Percentiles rank a stretch among this genome's conserved stretches.
Conservation (phyloP, 2,797 vertebrate genomes). For the Lagorchestes hirsutus region DNA sequence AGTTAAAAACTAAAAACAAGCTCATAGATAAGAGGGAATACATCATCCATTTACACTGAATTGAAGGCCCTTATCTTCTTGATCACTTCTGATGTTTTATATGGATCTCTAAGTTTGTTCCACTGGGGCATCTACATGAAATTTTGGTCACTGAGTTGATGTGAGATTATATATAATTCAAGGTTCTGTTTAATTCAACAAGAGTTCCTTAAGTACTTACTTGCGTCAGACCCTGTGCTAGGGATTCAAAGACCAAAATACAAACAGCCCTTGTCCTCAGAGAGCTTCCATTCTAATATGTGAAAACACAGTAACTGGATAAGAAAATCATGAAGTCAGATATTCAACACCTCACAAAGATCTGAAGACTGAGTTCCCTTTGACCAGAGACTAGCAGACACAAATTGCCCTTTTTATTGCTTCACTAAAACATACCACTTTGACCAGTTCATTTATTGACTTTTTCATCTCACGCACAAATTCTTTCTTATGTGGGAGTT, state of each 20-base stretch:
- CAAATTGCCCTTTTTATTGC: conserved; percentile 72
- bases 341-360: conserved; percentile 55
- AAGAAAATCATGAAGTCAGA: conserved; percentile 40
- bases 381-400: conserved; percentile 51
- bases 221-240: not conserved
- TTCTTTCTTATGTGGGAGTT: conserved; percentile 58
- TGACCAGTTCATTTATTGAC: conserved; percentile 72
- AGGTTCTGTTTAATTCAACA: not conserved
- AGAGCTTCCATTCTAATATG: conserved; percentile 26
- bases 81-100: not conserved
- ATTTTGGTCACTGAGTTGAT: not conserved
- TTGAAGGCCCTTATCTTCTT: conserved; percentile 22
- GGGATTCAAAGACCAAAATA: not conserved
- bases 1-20: not conserved
- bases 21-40: conserved; percentile 20
- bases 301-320: conserved; percentile 18
- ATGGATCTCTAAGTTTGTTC: not conserved
- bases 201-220: not conserved
- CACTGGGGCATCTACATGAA: not conserved
- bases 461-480: conserved; percentile 68
- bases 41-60: conserved; percentile 49
- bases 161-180: not conserved
- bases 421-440: conserved; percentile 72
- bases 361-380: conserved; percentile 57
- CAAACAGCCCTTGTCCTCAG: not conserved